Conservation (phyloP, 1,140 invertebrate species). For the Asobara japonica region DNA sequence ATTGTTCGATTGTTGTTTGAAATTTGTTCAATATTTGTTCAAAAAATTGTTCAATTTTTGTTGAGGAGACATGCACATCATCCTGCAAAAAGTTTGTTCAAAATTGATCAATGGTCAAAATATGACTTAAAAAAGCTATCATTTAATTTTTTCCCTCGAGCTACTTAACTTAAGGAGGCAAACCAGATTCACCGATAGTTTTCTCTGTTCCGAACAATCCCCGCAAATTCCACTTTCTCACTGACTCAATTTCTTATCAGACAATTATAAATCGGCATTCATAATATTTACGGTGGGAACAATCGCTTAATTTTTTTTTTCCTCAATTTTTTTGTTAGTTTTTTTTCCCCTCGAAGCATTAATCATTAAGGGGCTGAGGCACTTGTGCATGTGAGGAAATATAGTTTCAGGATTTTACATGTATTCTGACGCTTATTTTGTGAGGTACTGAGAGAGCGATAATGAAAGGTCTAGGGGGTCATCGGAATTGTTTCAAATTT, state of each 20-base stretch:
- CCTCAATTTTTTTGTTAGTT: no score
- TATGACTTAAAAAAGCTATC: no score
- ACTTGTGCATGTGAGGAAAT: not conserved
- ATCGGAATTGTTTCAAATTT: conserved; percentile 30
- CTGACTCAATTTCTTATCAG: not conserved
- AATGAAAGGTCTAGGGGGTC: not conserved
- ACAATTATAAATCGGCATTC: not conserved
- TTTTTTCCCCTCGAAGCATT: no score
- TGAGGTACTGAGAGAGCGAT: not conserved
- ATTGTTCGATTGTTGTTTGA: no score
- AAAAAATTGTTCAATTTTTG: no score
- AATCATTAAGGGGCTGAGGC: not conserved
- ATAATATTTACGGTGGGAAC: not conserved
- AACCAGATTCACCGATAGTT: conserved; percentile 28
- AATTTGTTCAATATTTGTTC: no score
- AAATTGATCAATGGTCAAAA: no score
- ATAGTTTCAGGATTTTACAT: not conserved
- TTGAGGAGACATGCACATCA: no score
- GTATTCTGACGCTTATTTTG: not conserved
- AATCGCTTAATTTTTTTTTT: not conserved
- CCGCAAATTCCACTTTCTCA: not conserved
- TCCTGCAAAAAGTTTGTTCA: no score
- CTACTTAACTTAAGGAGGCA: conserved; percentile 33
- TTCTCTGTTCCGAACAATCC: conserved; percentile 14
- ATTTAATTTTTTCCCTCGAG: no score